Base-by-base conservation (phyloP, 1,140 invertebrate genomes). In the Sycophaga agraensis region DNA sequence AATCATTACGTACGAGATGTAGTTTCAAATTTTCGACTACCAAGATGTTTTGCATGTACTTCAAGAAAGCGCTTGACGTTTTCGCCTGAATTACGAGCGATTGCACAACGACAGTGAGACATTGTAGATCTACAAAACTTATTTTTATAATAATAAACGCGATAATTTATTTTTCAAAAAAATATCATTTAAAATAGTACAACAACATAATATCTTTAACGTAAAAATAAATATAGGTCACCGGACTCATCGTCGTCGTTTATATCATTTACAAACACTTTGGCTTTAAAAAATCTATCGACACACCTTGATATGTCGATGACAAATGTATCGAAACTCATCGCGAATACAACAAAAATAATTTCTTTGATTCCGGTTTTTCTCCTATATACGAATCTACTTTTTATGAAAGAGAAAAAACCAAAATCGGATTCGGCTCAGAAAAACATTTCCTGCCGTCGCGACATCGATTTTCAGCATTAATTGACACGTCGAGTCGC, bases 401-500 rank as follows among this genome's bases (percentile, higher is more conserved):
- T 11, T 6, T 31, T 6, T 31, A 31, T 31, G 11, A 53, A 45
- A n/a, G 14, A 58, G 21, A 14, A 49, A 19, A 19, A 31, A 42
- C 12, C 24, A 35, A 21, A 50, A 50, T 59, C 49, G 21, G 43
- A 35, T 1, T 59, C 11, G 37, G 21, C 14, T 34, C 21, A n/a
- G 49, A 54, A 60, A 55, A 54, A 53, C 54, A 54, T 26, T 46
- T 45, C 7, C 19, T 31, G 16, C 19, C 16, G 17, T 57, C 40
- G 40, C 54, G 35, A 57, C 39, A 3, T 58, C 48, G 45, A 58
- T 63, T 50, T 43, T 62, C 45, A 56, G 51, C 54, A 21, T 49
- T 63, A 63, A 63, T 57, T 63, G 54, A 63, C 54, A 51, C 53
- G 53, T 63, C 54, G 39, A 57, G 48, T 63, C 39, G 31, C 17